A percentile compares a stretch with the other conserved stretches of the same genome.
Conservation (phyloP, 1,140 invertebrate genomes). For the Lysiphlebus fabarum region DNA sequence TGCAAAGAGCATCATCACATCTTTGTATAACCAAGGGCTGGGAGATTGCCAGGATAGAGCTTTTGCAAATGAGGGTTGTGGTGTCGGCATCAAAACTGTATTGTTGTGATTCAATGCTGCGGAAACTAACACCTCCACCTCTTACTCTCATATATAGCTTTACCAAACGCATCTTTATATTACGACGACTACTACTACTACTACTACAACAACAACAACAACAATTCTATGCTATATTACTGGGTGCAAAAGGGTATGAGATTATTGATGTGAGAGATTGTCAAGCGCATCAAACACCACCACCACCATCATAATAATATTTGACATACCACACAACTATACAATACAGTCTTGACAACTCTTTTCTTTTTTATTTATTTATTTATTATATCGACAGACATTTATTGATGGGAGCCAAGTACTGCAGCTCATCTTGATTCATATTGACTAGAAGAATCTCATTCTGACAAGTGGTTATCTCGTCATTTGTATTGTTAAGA, state of each 20-base stretch:
- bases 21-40: background rate
- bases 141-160: slow-evolving; percentile 19
- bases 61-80: slow-evolving; percentile 42
- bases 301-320: no score
- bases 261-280: no score
- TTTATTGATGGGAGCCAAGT: background rate
- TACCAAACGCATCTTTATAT: slow-evolving; percentile 18
- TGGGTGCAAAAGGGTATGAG: no score
- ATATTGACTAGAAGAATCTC: no score
- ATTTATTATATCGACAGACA: background rate
- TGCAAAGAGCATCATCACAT: background rate
- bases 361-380: background rate
- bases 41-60: slow-evolving; percentile 16
- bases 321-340: no score
- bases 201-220: no score
- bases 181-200: background rate
- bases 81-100: slow-evolving; percentile 46
- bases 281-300: no score
- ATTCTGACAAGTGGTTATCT: no score
- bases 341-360: background rate
- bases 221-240: no score
- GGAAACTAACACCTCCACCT: slow-evolving; percentile 43
- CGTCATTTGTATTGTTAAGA: no score
- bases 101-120: slow-evolving; percentile 45
- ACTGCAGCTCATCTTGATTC: no score